Percentiles rank a stretch among this genome's conserved stretches.
Evolutionary conservation across 2,888 invertebrate genomes (phyloP).

Genomic region (Eristalis pertinax): DNA sequence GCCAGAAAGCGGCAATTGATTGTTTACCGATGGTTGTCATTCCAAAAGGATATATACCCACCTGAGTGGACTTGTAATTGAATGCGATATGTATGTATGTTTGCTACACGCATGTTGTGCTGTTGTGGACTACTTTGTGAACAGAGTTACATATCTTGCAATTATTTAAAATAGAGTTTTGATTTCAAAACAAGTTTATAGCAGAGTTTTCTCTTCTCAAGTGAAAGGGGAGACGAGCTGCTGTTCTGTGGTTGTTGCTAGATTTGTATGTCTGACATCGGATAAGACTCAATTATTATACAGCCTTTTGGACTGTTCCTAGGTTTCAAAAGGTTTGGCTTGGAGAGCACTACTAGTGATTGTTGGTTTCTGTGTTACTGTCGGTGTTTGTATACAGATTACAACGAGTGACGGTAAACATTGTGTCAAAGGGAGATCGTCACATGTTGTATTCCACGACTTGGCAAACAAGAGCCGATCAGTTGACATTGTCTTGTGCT

Average conservation of each 20-base stretch:
- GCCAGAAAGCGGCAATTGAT: constrained; percentile 12
- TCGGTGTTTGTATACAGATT: no score
- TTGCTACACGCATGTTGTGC: background rate
- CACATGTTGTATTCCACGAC: no score
- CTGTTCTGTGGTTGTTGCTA: background rate
- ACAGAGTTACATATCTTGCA: background rate
- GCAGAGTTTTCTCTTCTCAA: background rate
- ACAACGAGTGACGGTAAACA: no score
- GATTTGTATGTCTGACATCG: background rate
- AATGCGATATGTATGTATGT: background rate
- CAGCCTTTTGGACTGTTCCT: background rate
- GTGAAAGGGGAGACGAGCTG: background rate
- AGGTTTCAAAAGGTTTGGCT: no score
- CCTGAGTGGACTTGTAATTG: background rate
- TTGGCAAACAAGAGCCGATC: no score
- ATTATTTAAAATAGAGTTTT: background rate
- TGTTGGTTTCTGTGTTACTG: no score
- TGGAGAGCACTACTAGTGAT: no score
- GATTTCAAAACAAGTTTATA: background rate
- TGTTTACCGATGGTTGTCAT: constrained; percentile 1
- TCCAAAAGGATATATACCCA: background rate
- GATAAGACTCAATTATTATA: no score
- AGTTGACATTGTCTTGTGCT: no score
- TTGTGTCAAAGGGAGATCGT: no score
- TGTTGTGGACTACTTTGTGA: background rate